Conservation (phyloP, 2,797 vertebrate species). For the Schizothorax lantsangensis region DNA sequence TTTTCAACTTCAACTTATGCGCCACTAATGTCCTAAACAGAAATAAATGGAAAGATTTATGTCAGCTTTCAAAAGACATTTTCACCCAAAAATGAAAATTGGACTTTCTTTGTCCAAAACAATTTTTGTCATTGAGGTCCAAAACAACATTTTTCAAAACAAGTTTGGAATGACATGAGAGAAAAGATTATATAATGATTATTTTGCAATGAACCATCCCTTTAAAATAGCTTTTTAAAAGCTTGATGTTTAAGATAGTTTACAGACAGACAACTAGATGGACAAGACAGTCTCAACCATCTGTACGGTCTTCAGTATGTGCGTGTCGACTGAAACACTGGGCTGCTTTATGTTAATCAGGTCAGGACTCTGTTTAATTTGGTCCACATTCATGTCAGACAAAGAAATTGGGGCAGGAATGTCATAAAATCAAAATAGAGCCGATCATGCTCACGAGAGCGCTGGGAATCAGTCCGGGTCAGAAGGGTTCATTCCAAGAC, state of each 20-base stretch:
- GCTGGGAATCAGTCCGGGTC: slow-evolving; percentile 2
- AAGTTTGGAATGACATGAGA: background rate
- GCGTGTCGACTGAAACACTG: background rate
- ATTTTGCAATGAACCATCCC: background rate
- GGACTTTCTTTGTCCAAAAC: background rate
- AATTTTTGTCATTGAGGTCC: background rate
- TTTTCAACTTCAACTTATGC: background rate
- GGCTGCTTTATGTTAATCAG: background rate
- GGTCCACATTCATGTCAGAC: background rate
- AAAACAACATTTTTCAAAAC: background rate
- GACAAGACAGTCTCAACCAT: background rate
- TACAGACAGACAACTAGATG: background rate
- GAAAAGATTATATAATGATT: background rate
- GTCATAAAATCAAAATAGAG: slow-evolving; percentile 18
- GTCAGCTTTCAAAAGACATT: background rate
- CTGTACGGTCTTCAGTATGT: background rate
- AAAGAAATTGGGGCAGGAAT: background rate
- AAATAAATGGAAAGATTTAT: background rate
- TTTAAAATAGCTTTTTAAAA: background rate
- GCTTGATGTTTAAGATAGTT: background rate
- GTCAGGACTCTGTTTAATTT: slow-evolving; percentile 21
- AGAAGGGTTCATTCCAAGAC: background rate
- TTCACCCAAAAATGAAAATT: background rate
- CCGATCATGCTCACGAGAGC: background rate
- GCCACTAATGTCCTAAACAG: background rate